Evolutionary conservation across 2,113 vertebrate genomes (phyloP).

Genomic region (Anarrhichthys ocellatus): DNA sequence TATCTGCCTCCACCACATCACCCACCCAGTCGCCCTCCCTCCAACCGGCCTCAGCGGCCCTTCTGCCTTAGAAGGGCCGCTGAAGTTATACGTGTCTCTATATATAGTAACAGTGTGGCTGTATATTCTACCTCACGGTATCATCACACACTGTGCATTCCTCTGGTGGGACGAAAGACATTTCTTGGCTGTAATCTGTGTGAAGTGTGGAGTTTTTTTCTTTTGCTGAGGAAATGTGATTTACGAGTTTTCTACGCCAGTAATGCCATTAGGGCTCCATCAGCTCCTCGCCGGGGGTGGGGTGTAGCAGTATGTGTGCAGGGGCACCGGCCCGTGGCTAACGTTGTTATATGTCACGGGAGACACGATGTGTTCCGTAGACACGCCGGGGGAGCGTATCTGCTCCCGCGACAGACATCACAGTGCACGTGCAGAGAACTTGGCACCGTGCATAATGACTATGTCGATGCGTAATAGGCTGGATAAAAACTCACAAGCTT

Average conservation of each 20-base stretch:
- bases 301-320: conserved; percentile 19
- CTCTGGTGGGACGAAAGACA: conserved; percentile 29
- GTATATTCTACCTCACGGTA: not conserved
- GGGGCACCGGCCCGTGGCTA: conserved; percentile 59
- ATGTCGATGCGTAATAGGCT: not conserved
- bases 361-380: not conserved
- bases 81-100: not conserved
- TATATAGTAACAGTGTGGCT: not conserved
- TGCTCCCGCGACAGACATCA: conserved; percentile 13
- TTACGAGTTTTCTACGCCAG: conserved; percentile 24
- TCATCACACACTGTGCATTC: not conserved
- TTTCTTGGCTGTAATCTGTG: conserved; percentile 49
- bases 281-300: conserved; percentile 16
- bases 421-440: not conserved
- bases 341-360: conserved; percentile 49
- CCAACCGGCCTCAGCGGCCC: conserved; percentile 38
- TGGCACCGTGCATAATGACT: conserved; percentile 4
- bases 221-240: conserved; percentile 62
- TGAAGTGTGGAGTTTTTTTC: conserved; percentile 16
- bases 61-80: conserved; percentile 24
- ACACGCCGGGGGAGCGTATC: not conserved
- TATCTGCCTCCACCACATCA: conserved; percentile 45
- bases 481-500: not conserved
- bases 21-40: conserved; percentile 27
- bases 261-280: conserved; percentile 68